Base-by-base conservation (phyloP, 2,113 vertebrate genomes). In the Emydura subglobosa region DNA sequence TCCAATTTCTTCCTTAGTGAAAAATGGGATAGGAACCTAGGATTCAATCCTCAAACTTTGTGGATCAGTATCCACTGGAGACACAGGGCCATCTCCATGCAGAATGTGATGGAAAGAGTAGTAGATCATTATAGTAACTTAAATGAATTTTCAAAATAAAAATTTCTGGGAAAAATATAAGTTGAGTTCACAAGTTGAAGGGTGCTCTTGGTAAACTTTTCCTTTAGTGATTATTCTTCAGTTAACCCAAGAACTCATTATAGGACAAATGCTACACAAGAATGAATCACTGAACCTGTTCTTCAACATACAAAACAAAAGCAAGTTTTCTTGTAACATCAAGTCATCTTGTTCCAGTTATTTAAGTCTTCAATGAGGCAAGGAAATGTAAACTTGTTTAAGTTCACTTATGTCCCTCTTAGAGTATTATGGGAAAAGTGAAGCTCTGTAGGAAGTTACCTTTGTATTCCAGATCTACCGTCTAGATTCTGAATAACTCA, bases 111-210 rank as follows among this genome's bases (percentile, higher is more conserved):
- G 89, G 39, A n/a, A 84, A 85, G 27, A 74, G 22, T 53, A 50
- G 5, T 10, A 34, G 6, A 44, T 5, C 6, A 82, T 83, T 51
- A 53, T 14, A 90, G n/a, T 31, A 76, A 85, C 5, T 59, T 76
- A 44, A 19, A 16, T 47, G 31, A 90, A 65, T 81, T 88, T 90
- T 83, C 47, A 94, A 92, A 93, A 85, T 55, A 65, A 91, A 88
- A 65, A 76, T 11, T 29, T 81, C 82, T 39, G 16, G 79, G 91
- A 81, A 88, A 44, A 34, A 79, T 51, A 1, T 25, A 76, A 79
- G 85, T 31, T 22, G 17, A 93, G 79, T 17, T 5, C 17, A 42
- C 42, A 42, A 1, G 53, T 86, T 39, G 12, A 44, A 76, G 39
- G 25, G 3, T 25, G 74, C 11, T 44, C 42, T 31, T 54, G 31